Base-by-base conservation (phyloP, 2,797 vertebrate genomes). In the Limnodromus scolopaceus region DNA sequence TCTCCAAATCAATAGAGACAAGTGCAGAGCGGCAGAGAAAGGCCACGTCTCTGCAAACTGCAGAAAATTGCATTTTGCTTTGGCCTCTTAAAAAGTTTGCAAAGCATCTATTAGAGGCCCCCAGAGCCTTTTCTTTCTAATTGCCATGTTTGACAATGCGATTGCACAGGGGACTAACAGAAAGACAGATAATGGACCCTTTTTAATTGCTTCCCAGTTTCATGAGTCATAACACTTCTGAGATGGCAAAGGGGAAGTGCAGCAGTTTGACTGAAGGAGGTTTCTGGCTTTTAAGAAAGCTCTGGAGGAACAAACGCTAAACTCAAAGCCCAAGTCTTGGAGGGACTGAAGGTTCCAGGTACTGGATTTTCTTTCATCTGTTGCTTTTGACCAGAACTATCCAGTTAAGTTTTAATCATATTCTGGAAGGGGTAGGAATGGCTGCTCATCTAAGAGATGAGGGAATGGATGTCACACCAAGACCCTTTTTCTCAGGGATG, bases 171-270 rank as follows among this genome's bases (percentile, higher is more conserved):
- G 95, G 96, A 96, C 85, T 30, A 9, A 90, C 3, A 43, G 83
- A 89, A 92, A 94, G 88, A 85, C 89, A 89, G 96, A 93, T 97
- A 96, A 97, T 94, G 97, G 96, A 93, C 91, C 96, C 69, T 8
- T 89, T 93, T 93, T 96, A 96, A 97, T 95, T 97, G 91, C 95
- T 97, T 97, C 97, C 95, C 94, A 95, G 91, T 95, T 96, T 92
- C 95, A 12, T 94, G 95, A 97, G 85, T 96, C 96, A 93, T 80
- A 92, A 63, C 90, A n/a, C 95, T 96, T 87, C 34, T 53, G 93
- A 94, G 91, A 96, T 53, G 85, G 87, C 89, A 85, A 89, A 92
- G 80, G 96, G 87, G 92, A 94, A 95, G 76, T 22, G 39, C 43
- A 1, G 94, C 85, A 68, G 51, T 83, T 78, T 75, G 92, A 54